phyloP scores from a whole-genome alignment of 2,888 invertebrate genomes.

The Eupithecia insigniata region DNA sequence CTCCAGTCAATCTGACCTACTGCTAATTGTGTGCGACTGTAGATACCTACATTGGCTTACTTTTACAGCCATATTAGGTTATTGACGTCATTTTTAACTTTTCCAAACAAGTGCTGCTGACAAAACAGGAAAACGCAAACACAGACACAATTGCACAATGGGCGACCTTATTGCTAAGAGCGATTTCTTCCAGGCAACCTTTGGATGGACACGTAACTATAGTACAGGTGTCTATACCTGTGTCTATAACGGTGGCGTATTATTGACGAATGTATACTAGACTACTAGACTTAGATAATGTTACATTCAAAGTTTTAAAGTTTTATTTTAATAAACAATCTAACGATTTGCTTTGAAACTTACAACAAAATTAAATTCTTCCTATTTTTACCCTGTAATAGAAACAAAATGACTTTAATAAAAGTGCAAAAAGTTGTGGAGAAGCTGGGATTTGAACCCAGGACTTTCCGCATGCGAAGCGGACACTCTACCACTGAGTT shows the following conservation, averaged over 20 bases:
- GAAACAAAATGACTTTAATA: not conserved
- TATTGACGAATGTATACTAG: no score
- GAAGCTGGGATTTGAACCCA: slow-evolving; percentile 87
- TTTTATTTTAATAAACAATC: no score
- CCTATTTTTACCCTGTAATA: not conserved
- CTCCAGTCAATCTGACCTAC: slow-evolving; percentile 40
- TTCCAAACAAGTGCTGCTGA: not conserved
- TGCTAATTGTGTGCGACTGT: slow-evolving; percentile 2
- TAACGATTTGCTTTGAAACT: not conserved
- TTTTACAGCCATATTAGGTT: not conserved
- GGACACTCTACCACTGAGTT: slow-evolving; percentile 85
- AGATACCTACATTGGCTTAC: not conserved
- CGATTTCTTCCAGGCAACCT: no score
- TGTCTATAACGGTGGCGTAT: no score
- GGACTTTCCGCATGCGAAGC: slow-evolving; percentile 87
- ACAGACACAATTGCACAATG: no score
- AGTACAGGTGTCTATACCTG: no score
- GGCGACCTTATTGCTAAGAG: no score
- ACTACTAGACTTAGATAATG: no score
- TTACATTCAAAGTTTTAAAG: no score
- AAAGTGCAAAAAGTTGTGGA: slow-evolving; percentile 63
- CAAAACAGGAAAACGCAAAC: no score
- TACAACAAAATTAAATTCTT: not conserved
- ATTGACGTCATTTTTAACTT: not conserved
- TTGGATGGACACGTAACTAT: no score